These are phyloP conservation scores for Pollenia labialis DNA, from an alignment of 2,888 invertebrate species.

Conservation along the genomic window DNA sequence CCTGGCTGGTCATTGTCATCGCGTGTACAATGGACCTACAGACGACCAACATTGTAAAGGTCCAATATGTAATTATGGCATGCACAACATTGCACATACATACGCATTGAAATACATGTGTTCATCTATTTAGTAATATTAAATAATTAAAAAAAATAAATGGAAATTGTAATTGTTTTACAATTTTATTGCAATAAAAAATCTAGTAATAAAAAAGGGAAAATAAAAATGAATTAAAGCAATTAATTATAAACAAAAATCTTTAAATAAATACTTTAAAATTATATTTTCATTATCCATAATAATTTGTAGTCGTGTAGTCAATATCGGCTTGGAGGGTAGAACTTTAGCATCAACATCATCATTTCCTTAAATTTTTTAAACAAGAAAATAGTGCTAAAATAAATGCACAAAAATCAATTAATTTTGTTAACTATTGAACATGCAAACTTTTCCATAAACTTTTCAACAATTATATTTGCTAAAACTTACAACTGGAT, in stretches of 20 bases:
- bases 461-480: neutral
- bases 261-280: neutral
- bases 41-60: neutral
- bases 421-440: neutral
- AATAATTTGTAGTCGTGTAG: neutral
- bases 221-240: conserved; percentile 11
- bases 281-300: neutral
- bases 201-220: neutral
- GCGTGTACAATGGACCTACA: conserved; percentile 13
- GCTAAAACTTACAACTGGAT: conserved; percentile 78
- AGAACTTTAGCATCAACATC: neutral
- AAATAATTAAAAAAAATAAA: conserved; percentile 3
- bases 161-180: conserved; percentile 16
- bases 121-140: conserved; percentile 13
- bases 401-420: neutral
- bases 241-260: neutral
- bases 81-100: neutral
- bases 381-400: conserved; percentile 71
- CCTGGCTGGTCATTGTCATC: conserved; percentile 26
- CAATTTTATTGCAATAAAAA: conserved; percentile 26
- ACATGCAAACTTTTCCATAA: neutral
- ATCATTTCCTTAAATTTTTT: neutral
- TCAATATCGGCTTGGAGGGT: neutral
- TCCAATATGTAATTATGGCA: conserved; percentile 5
- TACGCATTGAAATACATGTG: neutral